A percentile compares a stretch with the other conserved stretches of the same genome.
These are phyloP conservation scores for Eupeodes latifasciatus DNA, from an alignment of 2,888 invertebrate genomes.

Conservation along the genomic window DNA sequence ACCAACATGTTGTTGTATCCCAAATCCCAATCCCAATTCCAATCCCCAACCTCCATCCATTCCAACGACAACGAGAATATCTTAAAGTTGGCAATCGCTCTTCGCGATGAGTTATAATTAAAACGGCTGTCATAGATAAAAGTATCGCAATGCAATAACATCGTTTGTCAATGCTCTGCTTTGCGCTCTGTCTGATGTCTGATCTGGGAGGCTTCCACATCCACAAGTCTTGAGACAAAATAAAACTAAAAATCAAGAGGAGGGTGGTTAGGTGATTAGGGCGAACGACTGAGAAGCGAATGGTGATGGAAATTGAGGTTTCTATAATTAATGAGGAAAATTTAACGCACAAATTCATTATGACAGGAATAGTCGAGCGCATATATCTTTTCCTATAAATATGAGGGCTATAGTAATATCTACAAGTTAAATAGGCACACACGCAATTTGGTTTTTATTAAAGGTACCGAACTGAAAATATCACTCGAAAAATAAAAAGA, in stretches of 20 bases:
- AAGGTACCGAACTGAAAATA: neutral
- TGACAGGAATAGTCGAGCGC: conserved; percentile 50
- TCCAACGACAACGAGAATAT: conserved; percentile 7
- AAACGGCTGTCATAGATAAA: conserved; percentile 75
- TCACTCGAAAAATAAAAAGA: neutral
- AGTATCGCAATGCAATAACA: conserved; percentile 73
- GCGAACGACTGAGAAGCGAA: conserved; percentile 16
- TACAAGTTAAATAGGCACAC: conserved; percentile 3
- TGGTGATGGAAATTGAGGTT: conserved; percentile 74
- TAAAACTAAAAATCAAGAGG: conserved; percentile 4
- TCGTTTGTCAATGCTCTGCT: conserved; percentile 61
- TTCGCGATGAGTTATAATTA: conserved; percentile 74
- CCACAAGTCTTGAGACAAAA: conserved; percentile 19
- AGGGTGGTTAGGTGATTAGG: conserved; percentile 14
- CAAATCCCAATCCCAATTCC: neutral
- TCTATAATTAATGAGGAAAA: conserved; percentile 73
- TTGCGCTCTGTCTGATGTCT: too few species aligned
- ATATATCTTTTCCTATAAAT: neutral
- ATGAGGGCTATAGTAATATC: conserved; percentile 31
- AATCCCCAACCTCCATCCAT: too few species aligned
- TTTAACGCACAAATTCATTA: conserved; percentile 71
- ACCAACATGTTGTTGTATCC: conserved; percentile 1
- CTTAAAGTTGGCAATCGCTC: conserved; percentile 63
- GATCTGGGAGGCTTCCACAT: conserved; percentile 37
- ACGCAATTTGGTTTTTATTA: neutral